Evolutionary conservation across 2,113 vertebrate species (phyloP).

Genomic region (Cercopithecus mona): DNA sequence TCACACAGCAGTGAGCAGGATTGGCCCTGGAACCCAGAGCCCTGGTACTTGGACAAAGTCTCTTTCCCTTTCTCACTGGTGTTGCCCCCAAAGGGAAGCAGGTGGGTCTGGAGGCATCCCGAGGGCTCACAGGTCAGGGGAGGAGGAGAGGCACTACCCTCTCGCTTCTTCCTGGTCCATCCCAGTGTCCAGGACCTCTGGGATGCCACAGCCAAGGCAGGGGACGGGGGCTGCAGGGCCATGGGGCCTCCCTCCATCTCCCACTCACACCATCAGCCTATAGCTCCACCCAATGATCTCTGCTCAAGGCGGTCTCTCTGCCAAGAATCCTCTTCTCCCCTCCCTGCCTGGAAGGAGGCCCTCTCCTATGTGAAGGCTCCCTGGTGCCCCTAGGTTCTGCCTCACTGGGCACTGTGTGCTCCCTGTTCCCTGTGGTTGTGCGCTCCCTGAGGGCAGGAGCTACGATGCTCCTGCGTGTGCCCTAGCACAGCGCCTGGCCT

Average conservation of each 20-base stretch:
- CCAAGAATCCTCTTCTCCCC: neutral
- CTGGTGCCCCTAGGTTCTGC: fast-evolving
- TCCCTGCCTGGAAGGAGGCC: neutral
- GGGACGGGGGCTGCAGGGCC: neutral
- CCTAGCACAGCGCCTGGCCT: neutral
- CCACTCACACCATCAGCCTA: neutral
- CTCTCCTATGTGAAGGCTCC: neutral
- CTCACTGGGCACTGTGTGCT: neutral
- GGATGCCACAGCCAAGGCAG: neutral
- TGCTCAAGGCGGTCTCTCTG: neutral
- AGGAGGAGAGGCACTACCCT: neutral
- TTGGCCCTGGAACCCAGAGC: neutral
- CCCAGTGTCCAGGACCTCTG: neutral
- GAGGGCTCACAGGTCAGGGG: neutral
- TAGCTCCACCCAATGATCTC: too few relatives aligned
- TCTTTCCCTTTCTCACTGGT: neutral
- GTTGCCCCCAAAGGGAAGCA: neutral
- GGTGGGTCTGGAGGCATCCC: neutral
- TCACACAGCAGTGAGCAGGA: neutral
- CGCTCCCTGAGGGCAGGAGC: neutral
- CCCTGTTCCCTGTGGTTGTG: neutral
- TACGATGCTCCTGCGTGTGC: neutral
- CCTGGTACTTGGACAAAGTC: neutral
- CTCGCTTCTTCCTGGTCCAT: neutral
- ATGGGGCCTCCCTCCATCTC: neutral